Conservation (phyloP, 2,113 vertebrate genomes). For the Gambusia holbrooki region DNA sequence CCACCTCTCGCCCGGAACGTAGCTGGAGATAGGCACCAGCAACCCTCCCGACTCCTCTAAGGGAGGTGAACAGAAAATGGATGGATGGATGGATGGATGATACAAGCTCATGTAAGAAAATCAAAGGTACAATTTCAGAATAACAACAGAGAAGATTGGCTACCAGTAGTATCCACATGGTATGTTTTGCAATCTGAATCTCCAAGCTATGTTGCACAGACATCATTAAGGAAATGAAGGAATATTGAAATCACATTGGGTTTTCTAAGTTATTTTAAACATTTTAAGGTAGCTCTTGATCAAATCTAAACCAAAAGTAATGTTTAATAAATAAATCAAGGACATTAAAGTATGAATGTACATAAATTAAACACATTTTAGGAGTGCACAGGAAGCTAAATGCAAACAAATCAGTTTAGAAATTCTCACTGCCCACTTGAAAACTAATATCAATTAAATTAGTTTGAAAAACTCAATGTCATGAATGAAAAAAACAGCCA, state of each 20-base stretch:
- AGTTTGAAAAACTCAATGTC: constrained; percentile 8
- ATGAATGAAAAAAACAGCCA: constrained; percentile 17
- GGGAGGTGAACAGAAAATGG: no score
- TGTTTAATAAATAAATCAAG: background rate
- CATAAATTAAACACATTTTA: background rate
- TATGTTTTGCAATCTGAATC: constrained; percentile 47
- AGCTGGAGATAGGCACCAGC: no score
- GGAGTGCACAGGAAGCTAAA: background rate
- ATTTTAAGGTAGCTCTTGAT: background rate
- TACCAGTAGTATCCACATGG: constrained; percentile 25
- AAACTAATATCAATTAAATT: constrained; percentile 8
- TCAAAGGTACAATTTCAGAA: no score
- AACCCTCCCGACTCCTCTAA: no score
- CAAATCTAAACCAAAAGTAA: background rate
- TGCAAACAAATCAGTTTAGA: background rate
- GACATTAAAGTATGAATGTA: background rate
- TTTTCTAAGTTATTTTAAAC: background rate
- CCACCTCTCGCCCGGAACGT: no score
- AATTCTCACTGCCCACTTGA: background rate
- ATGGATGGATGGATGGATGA: no score
- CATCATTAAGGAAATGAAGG: constrained; percentile 22
- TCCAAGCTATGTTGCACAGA: constrained; percentile 34
- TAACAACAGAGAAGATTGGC: constrained; percentile 12
- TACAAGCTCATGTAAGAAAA: constrained; percentile 1
- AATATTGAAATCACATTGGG: background rate